These are phyloP conservation scores for Melinaea marsaeus DNA, from an alignment of 2,888 invertebrate genomes.

Conservation along the genomic window DNA sequence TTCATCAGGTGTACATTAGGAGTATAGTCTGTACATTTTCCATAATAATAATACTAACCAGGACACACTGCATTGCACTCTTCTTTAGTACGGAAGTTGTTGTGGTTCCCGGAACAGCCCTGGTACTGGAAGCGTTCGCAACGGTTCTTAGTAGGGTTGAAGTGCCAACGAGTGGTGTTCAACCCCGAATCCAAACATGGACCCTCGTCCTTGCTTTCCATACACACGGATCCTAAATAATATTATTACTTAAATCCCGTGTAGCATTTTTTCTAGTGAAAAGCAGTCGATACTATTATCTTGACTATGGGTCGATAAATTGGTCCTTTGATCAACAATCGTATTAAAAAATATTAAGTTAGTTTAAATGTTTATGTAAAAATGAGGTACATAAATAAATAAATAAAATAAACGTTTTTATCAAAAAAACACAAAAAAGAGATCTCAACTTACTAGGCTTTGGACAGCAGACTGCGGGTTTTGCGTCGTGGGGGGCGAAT, in stretches of 20 bases:
- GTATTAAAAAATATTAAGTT: too few species aligned
- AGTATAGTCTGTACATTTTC: neutral
- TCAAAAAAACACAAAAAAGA: neutral
- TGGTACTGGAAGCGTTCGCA: slow-evolving; percentile 84
- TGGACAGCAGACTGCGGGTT: slow-evolving; percentile 91
- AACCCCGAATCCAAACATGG: slow-evolving; percentile 68
- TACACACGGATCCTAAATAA: slow-evolving; percentile 85
- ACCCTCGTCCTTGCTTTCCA: slow-evolving; percentile 83
- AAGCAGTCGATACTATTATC: too few species aligned
- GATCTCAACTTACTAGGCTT: slow-evolving; percentile 82
- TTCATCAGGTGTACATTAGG: too few species aligned
- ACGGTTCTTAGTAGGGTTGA: slow-evolving; percentile 86
- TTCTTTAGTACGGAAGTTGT: slow-evolving; percentile 88
- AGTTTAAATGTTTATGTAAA: too few species aligned
- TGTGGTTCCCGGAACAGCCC: slow-evolving; percentile 89
- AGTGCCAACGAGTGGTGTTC: slow-evolving; percentile 82
- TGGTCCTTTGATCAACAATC: too few species aligned
- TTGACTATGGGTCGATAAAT: too few species aligned
- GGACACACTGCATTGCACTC: slow-evolving; percentile 90
- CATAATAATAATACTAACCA: slow-evolving; percentile 56
- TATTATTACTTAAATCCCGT: neutral
- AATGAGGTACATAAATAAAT: too few species aligned
- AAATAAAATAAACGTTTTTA: neutral
- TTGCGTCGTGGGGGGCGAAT: slow-evolving; percentile 85
- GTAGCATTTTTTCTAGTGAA: too few species aligned